Evolutionary conservation across 2,113 vertebrate genomes (phyloP).

Genomic region (Petrocephalus microphthalmus): DNA sequence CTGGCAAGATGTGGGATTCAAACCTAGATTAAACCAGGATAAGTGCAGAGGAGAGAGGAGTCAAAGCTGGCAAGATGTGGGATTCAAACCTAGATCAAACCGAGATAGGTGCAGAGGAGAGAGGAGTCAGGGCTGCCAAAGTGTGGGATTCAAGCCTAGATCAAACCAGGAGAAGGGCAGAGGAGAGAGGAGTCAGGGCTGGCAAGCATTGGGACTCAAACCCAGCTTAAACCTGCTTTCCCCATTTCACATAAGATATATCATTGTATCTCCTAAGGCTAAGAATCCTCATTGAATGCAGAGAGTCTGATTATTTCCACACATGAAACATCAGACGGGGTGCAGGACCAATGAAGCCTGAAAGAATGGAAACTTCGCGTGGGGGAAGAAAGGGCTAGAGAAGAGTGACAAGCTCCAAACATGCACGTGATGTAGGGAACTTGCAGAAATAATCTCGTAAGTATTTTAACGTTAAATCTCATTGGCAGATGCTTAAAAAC

Average conservation of each 20-base stretch:
- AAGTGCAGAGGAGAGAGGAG: not conserved
- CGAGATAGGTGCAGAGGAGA: not conserved
- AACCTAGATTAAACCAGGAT: not conserved
- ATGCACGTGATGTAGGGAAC: not conserved
- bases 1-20: not conserved
- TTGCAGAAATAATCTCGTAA: not conserved
- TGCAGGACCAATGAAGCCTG: not conserved
- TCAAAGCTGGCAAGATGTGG: conserved; percentile 23
- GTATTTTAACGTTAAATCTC: not conserved
- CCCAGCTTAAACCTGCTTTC: not conserved
- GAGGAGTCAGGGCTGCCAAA: conserved; percentile 20
- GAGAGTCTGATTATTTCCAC: not conserved
- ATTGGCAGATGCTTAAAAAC: not conserved
- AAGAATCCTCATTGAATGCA: not conserved
- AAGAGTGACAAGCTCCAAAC: not conserved
- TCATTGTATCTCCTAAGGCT: not conserved
- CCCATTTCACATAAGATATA: not conserved
- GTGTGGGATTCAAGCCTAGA: not conserved
- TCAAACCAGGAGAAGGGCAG: conserved; percentile 2
- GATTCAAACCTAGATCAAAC: not conserved
- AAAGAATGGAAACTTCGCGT: not conserved
- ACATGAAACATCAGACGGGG: not conserved
- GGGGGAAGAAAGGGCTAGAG: too few species aligned
- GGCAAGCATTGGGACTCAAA: not conserved
- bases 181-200: conserved; percentile 21